Conservation (phyloP, 2,797 vertebrate species). For the Rhyacichthys aspro region DNA sequence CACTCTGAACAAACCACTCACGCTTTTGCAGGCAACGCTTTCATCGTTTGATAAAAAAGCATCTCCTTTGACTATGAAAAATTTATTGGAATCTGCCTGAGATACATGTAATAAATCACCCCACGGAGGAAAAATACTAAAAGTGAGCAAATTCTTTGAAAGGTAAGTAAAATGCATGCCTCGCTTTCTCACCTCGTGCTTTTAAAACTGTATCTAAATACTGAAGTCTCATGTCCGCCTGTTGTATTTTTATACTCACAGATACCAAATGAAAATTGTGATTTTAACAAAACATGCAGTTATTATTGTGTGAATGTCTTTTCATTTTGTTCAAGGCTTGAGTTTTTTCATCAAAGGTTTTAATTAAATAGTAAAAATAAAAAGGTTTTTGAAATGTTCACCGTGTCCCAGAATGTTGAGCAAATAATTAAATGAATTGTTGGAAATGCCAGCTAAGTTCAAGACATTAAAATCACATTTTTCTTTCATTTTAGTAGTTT, state of each 20-base stretch:
- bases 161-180: constrained; percentile 11
- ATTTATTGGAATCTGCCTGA: constrained; percentile 29
- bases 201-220: constrained; percentile 26
- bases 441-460: neutral
- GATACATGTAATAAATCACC: constrained; percentile 24
- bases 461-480: too few species aligned
- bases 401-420: constrained; percentile 33
- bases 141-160: constrained; percentile 20
- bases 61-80: constrained; percentile 37
- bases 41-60: constrained; percentile 44
- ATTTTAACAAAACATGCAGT: neutral
- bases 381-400: constrained; percentile 9
- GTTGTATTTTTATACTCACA: too few species aligned
- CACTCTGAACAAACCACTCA: constrained; percentile 30
- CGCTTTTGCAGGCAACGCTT: constrained; percentile 28
- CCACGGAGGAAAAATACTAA: constrained; percentile 8
- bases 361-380: too few species aligned
- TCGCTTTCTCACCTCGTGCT: constrained; percentile 6
- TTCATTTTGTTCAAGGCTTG: constrained; percentile 1
- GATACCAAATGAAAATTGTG: too few species aligned
- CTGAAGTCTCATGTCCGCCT: constrained; percentile 7
- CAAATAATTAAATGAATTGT: constrained; percentile 22
- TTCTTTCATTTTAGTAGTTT: too few species aligned
- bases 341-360: too few species aligned
- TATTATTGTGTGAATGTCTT: constrained; percentile 2